Evolutionary conservation across 2,888 invertebrate species (phyloP).

Genomic region (Campoplex nolae): DNA sequence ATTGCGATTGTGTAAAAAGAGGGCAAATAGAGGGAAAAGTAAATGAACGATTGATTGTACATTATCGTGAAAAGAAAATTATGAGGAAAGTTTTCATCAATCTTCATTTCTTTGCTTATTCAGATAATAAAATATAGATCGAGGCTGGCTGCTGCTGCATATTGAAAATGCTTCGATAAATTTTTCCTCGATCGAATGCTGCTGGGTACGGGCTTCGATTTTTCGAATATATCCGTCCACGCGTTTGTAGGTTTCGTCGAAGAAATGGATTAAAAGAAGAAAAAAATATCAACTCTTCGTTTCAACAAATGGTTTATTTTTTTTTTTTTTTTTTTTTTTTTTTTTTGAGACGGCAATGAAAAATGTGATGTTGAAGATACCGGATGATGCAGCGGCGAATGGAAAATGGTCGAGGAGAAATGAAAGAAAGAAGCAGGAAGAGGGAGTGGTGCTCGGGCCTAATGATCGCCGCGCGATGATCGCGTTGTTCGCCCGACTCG

Average conservation of each 20-base stretch:
- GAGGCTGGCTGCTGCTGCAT: too few species aligned
- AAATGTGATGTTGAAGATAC: slow-evolving; percentile 40
- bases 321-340: slow-evolving; percentile 6
- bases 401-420: slow-evolving; percentile 1
- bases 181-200: background rate
- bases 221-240: slow-evolving; percentile 3
- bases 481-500: too few species aligned
- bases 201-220: background rate
- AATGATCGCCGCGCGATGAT: too few species aligned
- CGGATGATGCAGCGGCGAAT: slow-evolving; percentile 26
- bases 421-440: background rate
- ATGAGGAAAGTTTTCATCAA: slow-evolving; percentile 8
- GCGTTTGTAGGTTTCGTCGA: slow-evolving; percentile 3
- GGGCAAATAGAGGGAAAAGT: slow-evolving; percentile 20
- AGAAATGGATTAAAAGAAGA: background rate
- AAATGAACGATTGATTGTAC: background rate
- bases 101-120: background rate
- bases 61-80: background rate
- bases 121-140: background rate
- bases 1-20: slow-evolving; percentile 40
- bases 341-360: slow-evolving; percentile 20
- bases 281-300: background rate
- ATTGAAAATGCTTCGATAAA: background rate
- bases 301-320: slow-evolving; percentile 38
- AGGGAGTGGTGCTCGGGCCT: slow-evolving; percentile 64